Base-by-base conservation (phyloP, 2,888 invertebrate genomes). In the Noctua comes region DNA sequence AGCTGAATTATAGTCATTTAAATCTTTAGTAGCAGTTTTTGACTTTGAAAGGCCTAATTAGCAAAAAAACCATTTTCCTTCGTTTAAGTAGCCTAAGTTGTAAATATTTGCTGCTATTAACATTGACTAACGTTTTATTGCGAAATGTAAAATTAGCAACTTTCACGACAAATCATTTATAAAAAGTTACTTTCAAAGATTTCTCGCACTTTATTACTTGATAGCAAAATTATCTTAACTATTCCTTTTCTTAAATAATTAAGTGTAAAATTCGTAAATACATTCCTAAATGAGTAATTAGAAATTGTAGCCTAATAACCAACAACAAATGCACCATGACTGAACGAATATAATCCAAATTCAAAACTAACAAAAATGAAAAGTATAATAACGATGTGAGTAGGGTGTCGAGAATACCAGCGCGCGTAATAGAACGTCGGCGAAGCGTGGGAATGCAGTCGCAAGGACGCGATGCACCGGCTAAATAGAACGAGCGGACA, bases 401-500 rank as follows among this genome's bases (percentile, higher is more conserved):
- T 77, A 36, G 73, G 75, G 72, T 76, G 77, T 76, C 77, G 72
- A 80, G 85, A 85, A 85, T 82, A 84, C 76, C 65, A 73, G 77
- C 70, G 54, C 76, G 48, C 76, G 76, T 77, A 85, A 83, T 81
- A 79, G 85, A 81, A 78, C 84, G 84, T 75, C 82, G 87, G 66
- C 82, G 77, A 76, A 83, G 83, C 89, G 90, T 90, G 89, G 89
- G 90, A 90, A 88, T 82, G 80, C 79, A 85, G 86, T 81, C 51
- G 82, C 90, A 89, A 90, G 90, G 90, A 88, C 89, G 68, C 82
- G 88, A 88, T 88, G 88, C 89, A 89, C 85, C 79, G 70, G 82
- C 83, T 86, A 89, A 86, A 89, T 89, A 77, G 89, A 83, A 74
- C 89, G 68, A 43, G 78, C 80, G 73, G 84, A 75, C 88, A 84